Evolutionary conservation across 2,113 vertebrate genomes (phyloP).

Genomic region (Vicugna pacos): DNA sequence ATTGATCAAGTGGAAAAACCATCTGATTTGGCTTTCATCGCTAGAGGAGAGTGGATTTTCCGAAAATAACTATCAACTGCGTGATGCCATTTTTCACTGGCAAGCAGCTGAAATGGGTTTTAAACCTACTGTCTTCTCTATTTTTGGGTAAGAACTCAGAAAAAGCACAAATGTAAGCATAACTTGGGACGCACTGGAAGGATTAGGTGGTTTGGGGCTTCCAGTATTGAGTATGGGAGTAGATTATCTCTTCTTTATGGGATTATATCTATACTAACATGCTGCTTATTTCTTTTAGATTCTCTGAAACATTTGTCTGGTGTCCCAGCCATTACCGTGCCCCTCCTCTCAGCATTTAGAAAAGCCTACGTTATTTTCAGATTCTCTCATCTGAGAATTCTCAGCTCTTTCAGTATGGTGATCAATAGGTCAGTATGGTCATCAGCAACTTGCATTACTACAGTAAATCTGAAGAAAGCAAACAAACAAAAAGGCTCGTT

Average conservation of each 20-base stretch:
- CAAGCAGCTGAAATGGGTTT: constrained; percentile 69
- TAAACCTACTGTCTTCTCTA: constrained; percentile 58
- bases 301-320: constrained; percentile 22
- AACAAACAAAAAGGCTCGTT: background rate
- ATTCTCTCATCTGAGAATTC: background rate
- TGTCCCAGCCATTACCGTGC: background rate
- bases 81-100: constrained; percentile 53
- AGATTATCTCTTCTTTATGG: background rate
- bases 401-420: background rate
- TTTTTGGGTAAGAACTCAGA: constrained; percentile 65
- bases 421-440: background rate
- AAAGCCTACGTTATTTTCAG: background rate
- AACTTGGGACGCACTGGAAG: constrained; percentile 30
- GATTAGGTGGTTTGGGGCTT: background rate
- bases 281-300: background rate
- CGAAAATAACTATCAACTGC: constrained; percentile 58
- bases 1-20: constrained; percentile 56
- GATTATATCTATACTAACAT: background rate
- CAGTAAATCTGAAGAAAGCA: background rate
- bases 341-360: background rate
- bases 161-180: constrained; percentile 60
- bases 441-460: background rate
- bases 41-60: constrained; percentile 57
- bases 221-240: background rate
- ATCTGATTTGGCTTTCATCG: constrained; percentile 69